Base-by-base conservation (phyloP, 2,888 invertebrate species). In the Neoascia interrupta region DNA sequence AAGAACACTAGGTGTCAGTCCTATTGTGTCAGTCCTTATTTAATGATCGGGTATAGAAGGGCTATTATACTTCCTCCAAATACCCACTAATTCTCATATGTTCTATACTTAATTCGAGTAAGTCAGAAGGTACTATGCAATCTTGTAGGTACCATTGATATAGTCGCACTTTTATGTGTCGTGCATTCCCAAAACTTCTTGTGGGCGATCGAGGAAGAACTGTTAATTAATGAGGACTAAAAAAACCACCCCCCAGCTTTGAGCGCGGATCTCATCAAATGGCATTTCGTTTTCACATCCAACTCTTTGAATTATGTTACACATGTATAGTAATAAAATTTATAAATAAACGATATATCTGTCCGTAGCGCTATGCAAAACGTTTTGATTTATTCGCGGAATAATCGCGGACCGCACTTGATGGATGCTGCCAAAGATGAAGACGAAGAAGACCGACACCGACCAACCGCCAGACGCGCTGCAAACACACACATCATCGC, bases 301-400 rank as follows among this genome's bases (percentile, higher is more conserved):
- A 60, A 41, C 72, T 73, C 79, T 79, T 79, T 68, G 66, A 73
- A 79, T 79, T 79, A 61, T 73, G 73, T 73, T 79, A 68, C 73
- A 49, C 73, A 73, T 68, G 73, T n/a, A n/a, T n/a, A n/a, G n/a
- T 68, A 79, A 79, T 79, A 79, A 79, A 79, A 79, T 79, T 53
- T 79, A 79, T 73, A 79, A 79, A 79, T 79, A 79, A 72, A 79
- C 73, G 66, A 68, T 73, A 66, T 68, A 56, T 73, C 73, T 79
- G 56, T 31, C 49, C 66, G 66, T 51, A 66, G 56, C 63, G 79
- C 37, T 66, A 79, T 79, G 79, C 73, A 79, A 76, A 79, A 66
- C 49, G 66, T 68, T 79, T 79, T 79, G 79, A 79, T 79, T 79
- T 79, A 79, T 79, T 79, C 73, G 73, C 73, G 54, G 73, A 79